These are phyloP conservation scores for Crotalus helleri DNA, from an alignment of 2,113 vertebrate genomes.

Conservation along the genomic window DNA sequence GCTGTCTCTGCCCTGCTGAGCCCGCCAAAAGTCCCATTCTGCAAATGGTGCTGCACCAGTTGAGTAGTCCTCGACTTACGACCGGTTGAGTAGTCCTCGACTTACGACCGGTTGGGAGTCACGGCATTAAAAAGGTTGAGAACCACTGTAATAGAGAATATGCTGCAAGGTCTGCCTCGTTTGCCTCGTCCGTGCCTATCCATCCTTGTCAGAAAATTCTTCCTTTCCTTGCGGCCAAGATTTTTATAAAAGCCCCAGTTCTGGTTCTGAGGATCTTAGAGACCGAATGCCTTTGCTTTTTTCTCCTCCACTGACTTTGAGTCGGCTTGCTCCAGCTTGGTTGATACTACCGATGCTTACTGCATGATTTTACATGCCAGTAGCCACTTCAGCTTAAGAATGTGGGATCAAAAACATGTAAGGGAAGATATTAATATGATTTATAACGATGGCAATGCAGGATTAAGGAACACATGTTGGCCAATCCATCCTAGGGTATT, in stretches of 20 bases:
- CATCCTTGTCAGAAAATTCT: neutral
- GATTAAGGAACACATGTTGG: neutral
- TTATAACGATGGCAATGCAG: neutral
- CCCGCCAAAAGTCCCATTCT: no score
- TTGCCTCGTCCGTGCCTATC: neutral
- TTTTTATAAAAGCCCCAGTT: neutral
- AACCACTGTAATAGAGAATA: neutral
- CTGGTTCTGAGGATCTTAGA: neutral
- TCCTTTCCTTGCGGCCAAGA: neutral
- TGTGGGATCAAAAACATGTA: neutral
- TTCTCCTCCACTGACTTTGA: neutral
- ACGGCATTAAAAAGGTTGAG: no score
- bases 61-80: no score
- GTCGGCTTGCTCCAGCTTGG: neutral
- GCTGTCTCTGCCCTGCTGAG: no score
- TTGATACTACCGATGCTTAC: neutral
- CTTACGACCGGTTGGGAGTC: no score
- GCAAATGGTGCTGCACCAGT: no score
- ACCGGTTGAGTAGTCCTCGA: no score
- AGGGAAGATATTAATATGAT: neutral
- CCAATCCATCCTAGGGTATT: accelerated
- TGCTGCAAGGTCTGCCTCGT: neutral
- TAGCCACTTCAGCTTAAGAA: neutral
- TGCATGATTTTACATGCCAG: neutral
- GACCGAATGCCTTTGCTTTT: neutral